Conservation (phyloP, 2,888 invertebrate genomes). For the Cistogaster globosa region DNA sequence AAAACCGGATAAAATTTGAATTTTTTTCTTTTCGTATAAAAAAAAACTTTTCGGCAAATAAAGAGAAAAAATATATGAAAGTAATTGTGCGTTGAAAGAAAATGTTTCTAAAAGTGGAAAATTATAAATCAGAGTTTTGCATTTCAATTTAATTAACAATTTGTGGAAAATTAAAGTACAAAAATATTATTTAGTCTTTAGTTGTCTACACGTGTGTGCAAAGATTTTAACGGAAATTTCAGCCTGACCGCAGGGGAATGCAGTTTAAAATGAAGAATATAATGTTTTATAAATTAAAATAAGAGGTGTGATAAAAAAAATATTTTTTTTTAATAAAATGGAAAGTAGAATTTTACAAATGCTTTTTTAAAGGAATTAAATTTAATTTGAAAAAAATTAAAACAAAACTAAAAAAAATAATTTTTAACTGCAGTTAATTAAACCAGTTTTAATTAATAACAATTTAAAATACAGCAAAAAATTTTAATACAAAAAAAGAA, state of each 20-base stretch:
- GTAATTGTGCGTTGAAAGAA: background rate
- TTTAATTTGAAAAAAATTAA: too few relatives aligned
- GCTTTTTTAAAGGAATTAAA: too few relatives aligned
- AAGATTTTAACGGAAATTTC: constrained; percentile 4
- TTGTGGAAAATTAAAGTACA: constrained; percentile 14
- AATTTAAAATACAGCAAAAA: too few relatives aligned
- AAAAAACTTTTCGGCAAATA: background rate
- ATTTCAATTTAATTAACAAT: background rate
- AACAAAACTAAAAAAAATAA: too few relatives aligned
- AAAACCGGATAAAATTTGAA: constrained; percentile 39
- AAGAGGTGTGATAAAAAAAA: background rate
- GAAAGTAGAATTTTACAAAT: background rate
- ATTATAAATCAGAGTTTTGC: background rate
- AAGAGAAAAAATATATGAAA: background rate
- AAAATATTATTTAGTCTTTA: background rate
- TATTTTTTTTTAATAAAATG: background rate
- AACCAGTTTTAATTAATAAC: too few relatives aligned
- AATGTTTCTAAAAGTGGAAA: background rate
- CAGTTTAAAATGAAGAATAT: constrained; percentile 26
- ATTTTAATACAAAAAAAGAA: too few relatives aligned
- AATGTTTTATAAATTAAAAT: background rate
- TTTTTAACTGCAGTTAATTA: too few relatives aligned
- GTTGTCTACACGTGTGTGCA: background rate
- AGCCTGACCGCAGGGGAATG: constrained; percentile 6
- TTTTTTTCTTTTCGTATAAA: constrained; percentile 7